Conservation (phyloP, 2,797 vertebrate genomes). For the Podargus strigoides region DNA sequence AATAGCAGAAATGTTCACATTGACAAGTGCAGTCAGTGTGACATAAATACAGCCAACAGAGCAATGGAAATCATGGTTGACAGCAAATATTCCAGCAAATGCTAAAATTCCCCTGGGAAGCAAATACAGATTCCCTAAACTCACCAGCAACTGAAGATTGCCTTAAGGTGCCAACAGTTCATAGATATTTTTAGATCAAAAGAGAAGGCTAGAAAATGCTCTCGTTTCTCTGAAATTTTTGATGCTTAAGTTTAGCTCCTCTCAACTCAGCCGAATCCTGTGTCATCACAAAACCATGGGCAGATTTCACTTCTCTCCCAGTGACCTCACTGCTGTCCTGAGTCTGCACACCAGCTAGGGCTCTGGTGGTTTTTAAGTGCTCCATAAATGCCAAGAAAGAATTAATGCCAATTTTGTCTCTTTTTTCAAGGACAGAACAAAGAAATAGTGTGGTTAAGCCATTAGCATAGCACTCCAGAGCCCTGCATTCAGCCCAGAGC, state of each 20-base stretch:
- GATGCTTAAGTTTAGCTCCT: background rate
- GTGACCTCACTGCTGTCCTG: constrained; percentile 11
- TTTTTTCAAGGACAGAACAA: background rate
- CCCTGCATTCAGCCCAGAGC: background rate
- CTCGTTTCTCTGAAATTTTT: background rate
- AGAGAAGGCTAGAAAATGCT: constrained; percentile 2
- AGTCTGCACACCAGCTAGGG: background rate
- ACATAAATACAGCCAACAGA: background rate
- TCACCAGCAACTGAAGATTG: background rate
- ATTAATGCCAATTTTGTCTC: background rate
- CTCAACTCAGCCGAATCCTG: background rate
- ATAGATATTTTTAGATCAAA: constrained; percentile 35
- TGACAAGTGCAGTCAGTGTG: background rate
- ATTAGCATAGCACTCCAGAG: background rate
- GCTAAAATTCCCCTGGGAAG: background rate
- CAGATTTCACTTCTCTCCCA: background rate
- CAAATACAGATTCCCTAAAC: background rate
- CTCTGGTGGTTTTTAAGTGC: background rate
- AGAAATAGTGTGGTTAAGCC: background rate
- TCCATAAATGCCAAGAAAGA: background rate
- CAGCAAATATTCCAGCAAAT: background rate
- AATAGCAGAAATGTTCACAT: background rate
- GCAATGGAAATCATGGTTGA: background rate
- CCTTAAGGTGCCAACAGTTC: background rate
- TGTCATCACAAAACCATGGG: background rate